Base-by-base conservation (phyloP, 2,888 invertebrate genomes). In the Heliothis peltigera region DNA sequence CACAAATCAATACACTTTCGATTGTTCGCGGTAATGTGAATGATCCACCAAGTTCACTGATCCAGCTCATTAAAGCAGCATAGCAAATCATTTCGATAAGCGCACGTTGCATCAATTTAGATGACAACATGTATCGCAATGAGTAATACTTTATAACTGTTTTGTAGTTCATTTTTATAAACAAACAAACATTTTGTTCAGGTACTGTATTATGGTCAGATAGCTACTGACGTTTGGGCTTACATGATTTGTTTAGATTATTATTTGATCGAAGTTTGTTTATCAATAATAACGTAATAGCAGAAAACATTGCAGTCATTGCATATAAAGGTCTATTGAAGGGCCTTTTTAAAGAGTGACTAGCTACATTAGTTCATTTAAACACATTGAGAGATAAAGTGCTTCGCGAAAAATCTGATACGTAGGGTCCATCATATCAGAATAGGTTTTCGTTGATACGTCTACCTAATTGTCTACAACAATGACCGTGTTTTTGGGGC, bases 21-120 rank as follows among this genome's bases (percentile, higher is more conserved):
- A 74, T 67, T 64, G 48, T 56, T 62, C 39, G 44, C 19, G 52
- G 55, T 32, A 61, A 77, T 65, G 85, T 80, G 81, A 82, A 82
- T 75, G 84, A 42, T 73, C 83, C 74, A 48, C 58, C 73, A 75
- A 82, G 86, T 85, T 86, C 86, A 87, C 44, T 80, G 77, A 25
- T 39, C 18, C 17, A 67, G 73, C 67, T 67, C 25, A 59, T 56
- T 66, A 64, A 52, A 32, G 22, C 39, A 42, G 21, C 17, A 28
- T 46, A 17, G 54, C 60, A 63, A 49, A 60, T 44, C 53, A 64
- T 49, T 60, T 47, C 39, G 28, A 52, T 62, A 19, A 52, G 18
- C 49, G 25, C 22, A 55, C 21, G 43, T 52, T 57, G 52, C 57
- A 42, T 46, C 7, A 43, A 44, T 43, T n/a, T 18, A 19, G 51